Percentiles rank a stretch among this genome's conserved stretches.
These are phyloP conservation scores for Lithodes maja DNA, from an alignment of 2,888 invertebrate species.

Conservation along the genomic window DNA sequence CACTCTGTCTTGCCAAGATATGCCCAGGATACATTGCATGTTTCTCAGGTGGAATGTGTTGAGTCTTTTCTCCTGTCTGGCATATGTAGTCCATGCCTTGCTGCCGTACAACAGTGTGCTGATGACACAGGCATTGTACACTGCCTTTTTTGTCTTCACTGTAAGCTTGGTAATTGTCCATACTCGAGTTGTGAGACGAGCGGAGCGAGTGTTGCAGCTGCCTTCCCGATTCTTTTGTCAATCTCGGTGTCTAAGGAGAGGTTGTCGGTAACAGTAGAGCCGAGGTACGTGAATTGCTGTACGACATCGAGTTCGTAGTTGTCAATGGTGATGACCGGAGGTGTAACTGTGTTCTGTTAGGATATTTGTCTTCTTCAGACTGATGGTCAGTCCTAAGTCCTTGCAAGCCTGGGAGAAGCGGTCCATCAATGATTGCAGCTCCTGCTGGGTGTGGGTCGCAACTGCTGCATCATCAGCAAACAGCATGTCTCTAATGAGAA, in stretches of 20 bases:
- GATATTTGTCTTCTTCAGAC: constrained; percentile 37
- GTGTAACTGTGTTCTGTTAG: neutral
- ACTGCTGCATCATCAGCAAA: constrained; percentile 34
- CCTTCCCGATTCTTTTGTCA: constrained; percentile 10
- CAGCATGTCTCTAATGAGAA: constrained; percentile 18
- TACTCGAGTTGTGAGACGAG: constrained; percentile 1
- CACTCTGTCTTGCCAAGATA: neutral
- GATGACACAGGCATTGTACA: constrained; percentile 34
- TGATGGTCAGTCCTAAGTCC: constrained; percentile 38
- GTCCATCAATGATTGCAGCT: constrained; percentile 32
- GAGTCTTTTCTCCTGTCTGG: constrained; percentile 21
- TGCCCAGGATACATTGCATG: constrained; percentile 14
- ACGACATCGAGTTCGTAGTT: constrained; percentile 8
- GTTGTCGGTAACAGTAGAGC: constrained; percentile 18
- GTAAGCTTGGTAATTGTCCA: neutral
- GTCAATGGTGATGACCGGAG: constrained; percentile 34
- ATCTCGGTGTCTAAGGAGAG: constrained; percentile 16
- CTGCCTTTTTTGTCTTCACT: neutral
- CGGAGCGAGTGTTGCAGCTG: constrained; percentile 5
- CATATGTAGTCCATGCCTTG: constrained; percentile 20
- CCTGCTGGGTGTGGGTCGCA: constrained; percentile 5
- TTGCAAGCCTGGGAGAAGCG: constrained; percentile 31
- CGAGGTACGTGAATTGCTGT: constrained; percentile 11
- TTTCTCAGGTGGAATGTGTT: neutral
- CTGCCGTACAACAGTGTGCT: constrained; percentile 25